Conservation (phyloP, 35 echinoderm and acorn worm genomes). For the Lytechinus pictus region DNA sequence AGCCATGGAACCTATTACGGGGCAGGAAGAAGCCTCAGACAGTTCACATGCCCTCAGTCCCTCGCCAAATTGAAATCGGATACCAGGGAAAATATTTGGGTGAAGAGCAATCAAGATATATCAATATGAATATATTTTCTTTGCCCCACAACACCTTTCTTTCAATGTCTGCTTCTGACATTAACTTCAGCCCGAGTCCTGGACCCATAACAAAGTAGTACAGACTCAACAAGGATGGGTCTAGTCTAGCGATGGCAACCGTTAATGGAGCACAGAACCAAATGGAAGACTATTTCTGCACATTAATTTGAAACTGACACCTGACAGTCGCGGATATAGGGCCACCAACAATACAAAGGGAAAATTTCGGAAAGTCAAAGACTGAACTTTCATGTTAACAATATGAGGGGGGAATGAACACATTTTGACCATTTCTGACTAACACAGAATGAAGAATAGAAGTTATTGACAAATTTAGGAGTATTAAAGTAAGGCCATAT, state of each 20-base stretch:
- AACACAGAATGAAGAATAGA: too few species aligned
- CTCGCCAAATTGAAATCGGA: neutral
- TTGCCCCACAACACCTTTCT: neutral
- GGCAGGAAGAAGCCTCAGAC: constrained; percentile 6
- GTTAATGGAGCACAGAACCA: neutral
- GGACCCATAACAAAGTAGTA: neutral
- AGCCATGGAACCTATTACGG: neutral
- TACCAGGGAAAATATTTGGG: constrained; percentile 18
- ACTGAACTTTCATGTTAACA: neutral
- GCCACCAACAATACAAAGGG: too few species aligned
- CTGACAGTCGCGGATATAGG: too few species aligned
- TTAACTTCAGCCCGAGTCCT: neutral
- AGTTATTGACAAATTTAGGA: too few species aligned
- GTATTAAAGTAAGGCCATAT: too few species aligned
- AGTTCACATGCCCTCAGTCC: neutral
- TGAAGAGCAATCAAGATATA: constrained; percentile 19
- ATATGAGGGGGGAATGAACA: too few species aligned
- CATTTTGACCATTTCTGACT: too few species aligned
- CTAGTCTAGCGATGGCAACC: neutral
- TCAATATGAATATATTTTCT: constrained; percentile 21
- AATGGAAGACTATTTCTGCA: neutral
- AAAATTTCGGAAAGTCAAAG: neutral
- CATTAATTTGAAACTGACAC: neutral
- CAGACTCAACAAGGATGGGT: neutral
- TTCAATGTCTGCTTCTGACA: constrained; percentile 18